Evolutionary conservation across 2,888 invertebrate species (phyloP), one percentile per base, ranked within the genome.

Genomic region (Agriotes lineatus): DNA sequence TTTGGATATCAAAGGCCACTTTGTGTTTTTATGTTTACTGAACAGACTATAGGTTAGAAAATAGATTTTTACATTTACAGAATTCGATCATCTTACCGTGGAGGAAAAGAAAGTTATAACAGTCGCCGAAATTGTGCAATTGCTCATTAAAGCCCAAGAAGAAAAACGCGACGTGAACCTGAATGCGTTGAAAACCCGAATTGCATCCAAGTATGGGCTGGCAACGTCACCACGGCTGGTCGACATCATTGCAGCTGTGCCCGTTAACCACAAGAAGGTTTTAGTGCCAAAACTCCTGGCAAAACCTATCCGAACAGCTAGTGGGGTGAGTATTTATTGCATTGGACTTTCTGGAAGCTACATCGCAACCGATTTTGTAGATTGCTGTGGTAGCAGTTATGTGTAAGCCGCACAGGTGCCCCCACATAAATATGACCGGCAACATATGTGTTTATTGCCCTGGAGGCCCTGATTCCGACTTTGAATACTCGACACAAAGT

Each of bases 371-470:
- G 22, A 25, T 58, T 25, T 25, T 25, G 25, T 76, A 94, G 93
- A 99, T 99, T 78, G 99, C 99, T 0, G 97, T 99, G 1, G 99
- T 99, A 0, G 99, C 99, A 0, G 97, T 99, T 0, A 99, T 99
- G 99, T 99, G 99, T 80, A 99, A 99, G 80, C 99, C 99, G 0
- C 99, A 99, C 82, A 89, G 98, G 78, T 99, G 99, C 84, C 99
- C 99, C 0, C 99, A 99, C 81, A 99, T 99, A 69, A 98, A 95
- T 81, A 96, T 98, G 89, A 99, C 99, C 1, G 99, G 99, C 22
- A 99, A 99, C 83, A 99, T 99, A 72, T 99, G 99, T 83, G 99
- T 99, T 19, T 99, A 99, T 83, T 99, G 99, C 79, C 99, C 99
- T 0, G 99, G 99, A 1, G 99, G 99, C 0, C 99, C 99, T 0